Base-by-base conservation (phyloP, 2,888 invertebrate genomes). In the Tubiluchus corallicola region DNA sequence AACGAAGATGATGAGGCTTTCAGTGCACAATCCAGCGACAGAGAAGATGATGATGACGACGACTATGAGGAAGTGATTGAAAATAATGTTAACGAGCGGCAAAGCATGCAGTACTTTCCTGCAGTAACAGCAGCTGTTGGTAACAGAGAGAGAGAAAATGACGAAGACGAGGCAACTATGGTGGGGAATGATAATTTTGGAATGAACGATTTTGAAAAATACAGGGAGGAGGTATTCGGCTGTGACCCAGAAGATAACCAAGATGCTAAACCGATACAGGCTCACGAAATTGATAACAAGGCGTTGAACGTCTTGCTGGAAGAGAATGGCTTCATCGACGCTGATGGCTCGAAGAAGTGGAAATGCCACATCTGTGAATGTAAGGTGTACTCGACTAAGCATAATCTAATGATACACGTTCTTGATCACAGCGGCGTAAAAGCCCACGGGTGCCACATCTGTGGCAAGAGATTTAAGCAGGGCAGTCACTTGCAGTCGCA, bases 151-250 rank as follows among this genome's bases (percentile, higher is more conserved):
- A n/a, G n/a, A n/a, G n/a, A n/a, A n/a, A n/a, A n/a, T n/a, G n/a
- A n/a, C n/a, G n/a, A n/a, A n/a, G n/a, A n/a, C n/a, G n/a, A n/a
- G n/a, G n/a, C n/a, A n/a, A n/a, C n/a, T n/a, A n/a, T n/a, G n/a
- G n/a, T n/a, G n/a, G n/a, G n/a, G n/a, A n/a, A n/a, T n/a, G n/a
- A n/a, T n/a, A n/a, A n/a, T n/a, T n/a, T n/a, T n/a, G n/a, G n/a
- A n/a, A n/a, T n/a, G n/a, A n/a, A n/a, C 29, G 29, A 29, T n/a
- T 29, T 29, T 29, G 29, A 29, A 9, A 29, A 29, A n/a, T 29
- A 29, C 29, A 29, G 29, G 29, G 29, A 29, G 29, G 29, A 29
- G 29, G n/a, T n/a, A n/a, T 29, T 29, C 29, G 29, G 29, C 29
- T 9, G 9, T 9, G 29, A 29, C 29, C 29, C 29, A n/a, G 9